A percentile compares a stretch with the other conserved stretches of the same genome.
Conservation (phyloP, 2,113 vertebrate genomes). For the Lampris megalopsis region DNA sequence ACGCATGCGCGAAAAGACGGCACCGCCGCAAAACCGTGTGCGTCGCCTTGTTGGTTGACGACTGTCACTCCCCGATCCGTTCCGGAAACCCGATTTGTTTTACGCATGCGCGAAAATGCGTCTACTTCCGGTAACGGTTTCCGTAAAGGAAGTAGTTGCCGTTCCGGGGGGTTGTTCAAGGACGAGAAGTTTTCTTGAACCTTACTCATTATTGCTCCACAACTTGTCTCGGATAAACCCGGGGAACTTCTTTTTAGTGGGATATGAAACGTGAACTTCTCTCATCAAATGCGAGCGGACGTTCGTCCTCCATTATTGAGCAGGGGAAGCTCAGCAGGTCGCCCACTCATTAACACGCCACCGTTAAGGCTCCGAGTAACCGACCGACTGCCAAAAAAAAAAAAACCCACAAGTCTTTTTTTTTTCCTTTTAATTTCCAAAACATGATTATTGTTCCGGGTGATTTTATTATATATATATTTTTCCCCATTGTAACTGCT, state of each 20-base stretch:
- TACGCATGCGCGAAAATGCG: no score
- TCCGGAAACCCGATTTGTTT: no score
- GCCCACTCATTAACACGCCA: conserved; percentile 20
- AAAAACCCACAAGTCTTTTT: conserved; percentile 38
- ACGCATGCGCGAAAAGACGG: conserved; percentile 20
- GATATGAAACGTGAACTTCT: conserved; percentile 38
- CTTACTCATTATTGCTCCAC: conserved; percentile 46
- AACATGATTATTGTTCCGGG: conserved; percentile 37
- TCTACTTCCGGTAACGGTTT: no score
- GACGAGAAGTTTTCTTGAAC: conserved; percentile 38
- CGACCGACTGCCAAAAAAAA: neutral
- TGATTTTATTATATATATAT: conserved; percentile 55
- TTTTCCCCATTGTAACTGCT: conserved; percentile 59
- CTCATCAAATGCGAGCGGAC: conserved; percentile 43
- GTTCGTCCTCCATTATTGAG: conserved; percentile 57
- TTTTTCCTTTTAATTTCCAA: conserved; percentile 44
- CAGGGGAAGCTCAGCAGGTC: conserved; percentile 54
- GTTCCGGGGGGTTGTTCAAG: conserved; percentile 14
- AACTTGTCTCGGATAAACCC: no score
- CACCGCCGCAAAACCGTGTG: conserved; percentile 46
- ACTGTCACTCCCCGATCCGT: neutral
- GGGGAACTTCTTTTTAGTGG: conserved; percentile 24
- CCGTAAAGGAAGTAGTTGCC: no score
- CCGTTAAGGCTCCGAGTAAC: conserved; percentile 36
- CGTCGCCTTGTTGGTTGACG: conserved; percentile 7